Evolutionary conservation across 2,888 invertebrate species (phyloP).

Genomic region (Rhagophthalmus giganteus): DNA sequence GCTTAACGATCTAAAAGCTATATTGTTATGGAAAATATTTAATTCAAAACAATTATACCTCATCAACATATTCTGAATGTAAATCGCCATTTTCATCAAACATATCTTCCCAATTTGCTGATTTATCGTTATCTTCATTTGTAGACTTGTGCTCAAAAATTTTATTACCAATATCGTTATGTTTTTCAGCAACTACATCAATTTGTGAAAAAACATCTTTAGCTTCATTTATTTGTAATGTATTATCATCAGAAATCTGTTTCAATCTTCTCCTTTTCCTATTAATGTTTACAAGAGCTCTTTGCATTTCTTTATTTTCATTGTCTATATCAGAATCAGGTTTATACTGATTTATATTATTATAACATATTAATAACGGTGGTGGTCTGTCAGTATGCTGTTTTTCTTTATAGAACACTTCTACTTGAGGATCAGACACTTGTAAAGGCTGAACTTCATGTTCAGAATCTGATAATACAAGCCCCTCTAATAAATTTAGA

Average conservation of each 20-base stretch:
- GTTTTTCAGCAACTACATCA: constrained; percentile 4
- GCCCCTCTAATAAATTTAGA: no score
- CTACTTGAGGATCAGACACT: not conserved
- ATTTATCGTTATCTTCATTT: constrained; percentile 11
- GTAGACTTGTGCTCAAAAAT: not conserved
- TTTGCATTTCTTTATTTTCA: constrained; percentile 52
- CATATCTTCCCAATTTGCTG: constrained; percentile 53
- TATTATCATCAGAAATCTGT: constrained; percentile 42
- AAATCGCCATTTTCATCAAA: constrained; percentile 49
- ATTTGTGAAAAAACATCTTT: constrained; percentile 19
- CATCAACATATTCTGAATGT: constrained; percentile 19
- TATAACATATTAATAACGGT: constrained; percentile 14
- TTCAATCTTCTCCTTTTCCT: constrained; percentile 49
- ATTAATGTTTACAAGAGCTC: constrained; percentile 50
- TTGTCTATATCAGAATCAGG: constrained; percentile 43
- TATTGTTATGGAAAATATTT: no score
- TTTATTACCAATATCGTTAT: not conserved
- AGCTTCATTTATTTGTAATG: constrained; percentile 37
- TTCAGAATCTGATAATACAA: no score
- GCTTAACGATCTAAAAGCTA: constrained; percentile 46
- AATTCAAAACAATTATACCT: no score
- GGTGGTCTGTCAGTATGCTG: not conserved
- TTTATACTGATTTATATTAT: no score
- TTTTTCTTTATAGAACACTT: no score
- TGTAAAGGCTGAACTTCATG: no score